Conservation (phyloP, 2,797 vertebrate species). For the Pagetopsis macropterus region DNA sequence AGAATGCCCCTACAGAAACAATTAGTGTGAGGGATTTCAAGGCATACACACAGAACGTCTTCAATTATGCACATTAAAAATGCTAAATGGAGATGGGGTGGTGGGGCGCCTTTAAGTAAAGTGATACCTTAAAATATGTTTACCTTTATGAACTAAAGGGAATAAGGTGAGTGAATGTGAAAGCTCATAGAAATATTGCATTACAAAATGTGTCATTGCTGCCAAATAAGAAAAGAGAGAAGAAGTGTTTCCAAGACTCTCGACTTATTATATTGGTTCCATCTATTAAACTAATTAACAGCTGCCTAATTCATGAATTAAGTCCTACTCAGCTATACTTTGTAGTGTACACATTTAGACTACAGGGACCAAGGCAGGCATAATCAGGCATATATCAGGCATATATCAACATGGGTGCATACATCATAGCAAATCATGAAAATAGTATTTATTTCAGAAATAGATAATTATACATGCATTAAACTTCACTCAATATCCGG, state of each 20-base stretch:
- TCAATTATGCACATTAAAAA: not conserved
- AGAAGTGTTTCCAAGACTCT: not conserved
- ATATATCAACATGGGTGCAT: not conserved
- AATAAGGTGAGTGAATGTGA: not conserved
- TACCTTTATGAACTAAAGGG: not conserved
- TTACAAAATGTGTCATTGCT: not conserved
- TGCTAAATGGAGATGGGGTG: not conserved
- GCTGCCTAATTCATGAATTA: not conserved
- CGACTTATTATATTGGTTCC: not conserved
- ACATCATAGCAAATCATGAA: not conserved
- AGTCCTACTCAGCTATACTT: not conserved
- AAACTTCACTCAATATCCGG: not conserved
- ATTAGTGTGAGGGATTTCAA: constrained; percentile 7
- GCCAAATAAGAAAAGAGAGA: not conserved
- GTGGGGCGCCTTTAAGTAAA: not conserved
- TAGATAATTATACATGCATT: not conserved
- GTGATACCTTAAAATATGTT: not conserved
- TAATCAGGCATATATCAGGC: not conserved
- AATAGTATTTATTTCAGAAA: not conserved
- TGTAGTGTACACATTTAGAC: not conserved
- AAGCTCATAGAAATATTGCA: not conserved
- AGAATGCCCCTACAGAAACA: constrained; percentile 82
- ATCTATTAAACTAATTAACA: not conserved
- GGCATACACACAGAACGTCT: not conserved
- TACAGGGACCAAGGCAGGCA: not conserved